Evolutionary conservation across 2,113 vertebrate species (phyloP), one percentile per base, ranked within the genome.

Genomic region (Pitta sordida): DNA sequence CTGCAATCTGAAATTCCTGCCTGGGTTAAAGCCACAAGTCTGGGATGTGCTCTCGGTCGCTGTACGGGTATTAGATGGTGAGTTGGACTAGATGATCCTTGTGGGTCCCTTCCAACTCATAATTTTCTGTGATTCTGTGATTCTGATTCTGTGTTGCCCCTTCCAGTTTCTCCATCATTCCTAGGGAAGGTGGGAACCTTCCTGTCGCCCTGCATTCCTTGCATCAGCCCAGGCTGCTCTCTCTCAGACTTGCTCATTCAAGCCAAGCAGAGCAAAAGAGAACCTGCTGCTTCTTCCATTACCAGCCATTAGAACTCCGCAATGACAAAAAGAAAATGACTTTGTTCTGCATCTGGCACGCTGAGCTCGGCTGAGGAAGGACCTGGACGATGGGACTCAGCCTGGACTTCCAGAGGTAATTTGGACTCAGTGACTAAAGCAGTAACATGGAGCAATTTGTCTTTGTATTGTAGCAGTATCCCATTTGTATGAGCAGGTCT

Each of bases 341-440:
- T 84, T 41, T 34, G n/a, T 26, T 78, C 48, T 56, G 59, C 26
- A 3, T 5, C 62, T 64, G 73, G 48, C 86, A 37, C 0, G 0
- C 30, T 20, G 79, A 55, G 75, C 37, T 84, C 3, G 4, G 46
- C 65, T 3, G 3, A 41, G 83, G 76, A 37, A 73, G 55, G 37
- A 64, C 36, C 49, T 58, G 67, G 48, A 91, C 74, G 15, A 84
- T 1, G 0, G 56, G 49, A n/a, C 41, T 58, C 67, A 37, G 41
- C 56, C 55, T 79, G 87, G 67, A 58, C 59, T 93, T 91, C 67
- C 90, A 70, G 80, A 90, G 79, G 79, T 51, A 88, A 86, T 91
- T 83, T 77, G 79, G 88, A 53, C 37, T 76, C 7, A 0, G 51
- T 46, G 67, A 79, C 75, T 83, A 52, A 49, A 65, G 63, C 79